Evolutionary conservation across 2,797 vertebrate species (phyloP).

Genomic region (Typhlichthys subterraneus): DNA sequence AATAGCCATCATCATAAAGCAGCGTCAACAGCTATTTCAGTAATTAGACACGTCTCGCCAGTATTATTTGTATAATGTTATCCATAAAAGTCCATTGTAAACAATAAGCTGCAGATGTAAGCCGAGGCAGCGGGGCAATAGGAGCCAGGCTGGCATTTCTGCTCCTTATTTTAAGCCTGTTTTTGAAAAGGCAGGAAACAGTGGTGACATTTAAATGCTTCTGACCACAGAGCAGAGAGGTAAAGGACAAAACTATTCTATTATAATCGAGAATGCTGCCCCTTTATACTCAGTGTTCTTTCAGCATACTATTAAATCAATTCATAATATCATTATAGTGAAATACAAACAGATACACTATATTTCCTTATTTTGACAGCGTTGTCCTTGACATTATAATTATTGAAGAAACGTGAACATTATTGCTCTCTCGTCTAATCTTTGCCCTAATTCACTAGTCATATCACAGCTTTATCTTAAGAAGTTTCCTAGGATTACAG

Average conservation of each 20-base stretch:
- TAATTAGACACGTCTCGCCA: conserved; percentile 45
- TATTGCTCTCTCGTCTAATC: not conserved
- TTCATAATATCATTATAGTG: conserved; percentile 43
- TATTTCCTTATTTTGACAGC: conserved; percentile 20
- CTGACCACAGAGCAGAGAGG: conserved; percentile 67
- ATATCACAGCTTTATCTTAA: too few relatives aligned
- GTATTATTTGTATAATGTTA: conserved; percentile 37
- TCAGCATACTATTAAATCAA: conserved; percentile 59
- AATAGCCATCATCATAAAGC: conserved; percentile 39
- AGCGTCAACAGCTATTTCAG: conserved; percentile 38
- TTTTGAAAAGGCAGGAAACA: conserved; percentile 73
- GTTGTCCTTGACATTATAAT: conserved; percentile 7
- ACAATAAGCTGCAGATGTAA: conserved; percentile 49
- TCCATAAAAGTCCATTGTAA: conserved; percentile 57
- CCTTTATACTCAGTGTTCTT: conserved; percentile 8
- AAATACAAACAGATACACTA: conserved; percentile 27
- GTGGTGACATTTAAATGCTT: conserved; percentile 79
- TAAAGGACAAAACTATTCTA: conserved; percentile 76
- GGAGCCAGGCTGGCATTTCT: conserved; percentile 65
- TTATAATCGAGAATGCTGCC: conserved; percentile 56
- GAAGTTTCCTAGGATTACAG: too few relatives aligned
- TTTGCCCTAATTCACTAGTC: too few relatives aligned
- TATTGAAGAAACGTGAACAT: conserved; percentile 1
- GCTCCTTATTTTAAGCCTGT: conserved; percentile 67
- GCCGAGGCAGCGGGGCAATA: conserved; percentile 53